Conservation (phyloP, 2,797 vertebrate genomes). For the Pelochelys cantorii region DNA sequence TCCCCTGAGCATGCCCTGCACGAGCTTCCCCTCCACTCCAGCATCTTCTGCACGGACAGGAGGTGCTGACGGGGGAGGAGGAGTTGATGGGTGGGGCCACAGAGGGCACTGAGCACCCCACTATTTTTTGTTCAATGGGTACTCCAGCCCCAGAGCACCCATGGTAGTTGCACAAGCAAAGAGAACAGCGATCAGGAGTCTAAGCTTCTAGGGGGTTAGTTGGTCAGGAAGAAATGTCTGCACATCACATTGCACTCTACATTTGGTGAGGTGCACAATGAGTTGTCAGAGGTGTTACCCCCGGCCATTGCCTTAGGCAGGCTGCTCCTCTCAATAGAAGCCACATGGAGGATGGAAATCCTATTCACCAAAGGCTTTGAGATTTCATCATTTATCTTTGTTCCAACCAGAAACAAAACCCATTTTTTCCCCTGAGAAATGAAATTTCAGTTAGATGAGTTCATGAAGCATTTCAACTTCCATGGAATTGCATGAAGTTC, state of each 20-base stretch:
- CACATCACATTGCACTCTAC: neutral
- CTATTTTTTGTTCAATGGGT: no score
- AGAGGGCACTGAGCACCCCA: no score
- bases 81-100: no score
- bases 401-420: neutral
- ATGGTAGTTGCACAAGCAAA: neutral
- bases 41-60: no score
- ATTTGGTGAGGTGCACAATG: neutral
- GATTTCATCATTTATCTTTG: neutral
- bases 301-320: neutral
- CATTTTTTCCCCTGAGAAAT: neutral
- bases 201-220: neutral
- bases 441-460: neutral
- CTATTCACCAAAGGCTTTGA: conserved; percentile 1
- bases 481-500: neutral
- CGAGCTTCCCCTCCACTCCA: no score
- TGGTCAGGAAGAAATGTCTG: neutral
- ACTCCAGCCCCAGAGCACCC: no score
- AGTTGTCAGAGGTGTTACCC: neutral
- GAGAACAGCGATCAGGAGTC: neutral
- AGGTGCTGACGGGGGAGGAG: no score
- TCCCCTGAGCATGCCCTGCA: no score
- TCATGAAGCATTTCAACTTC: neutral
- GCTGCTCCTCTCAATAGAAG: neutral
- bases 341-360: neutral